Evolutionary conservation across 1,140 invertebrate genomes (phyloP), one percentile per base, ranked within the genome.

Genomic region (Drosophila parvula): DNA sequence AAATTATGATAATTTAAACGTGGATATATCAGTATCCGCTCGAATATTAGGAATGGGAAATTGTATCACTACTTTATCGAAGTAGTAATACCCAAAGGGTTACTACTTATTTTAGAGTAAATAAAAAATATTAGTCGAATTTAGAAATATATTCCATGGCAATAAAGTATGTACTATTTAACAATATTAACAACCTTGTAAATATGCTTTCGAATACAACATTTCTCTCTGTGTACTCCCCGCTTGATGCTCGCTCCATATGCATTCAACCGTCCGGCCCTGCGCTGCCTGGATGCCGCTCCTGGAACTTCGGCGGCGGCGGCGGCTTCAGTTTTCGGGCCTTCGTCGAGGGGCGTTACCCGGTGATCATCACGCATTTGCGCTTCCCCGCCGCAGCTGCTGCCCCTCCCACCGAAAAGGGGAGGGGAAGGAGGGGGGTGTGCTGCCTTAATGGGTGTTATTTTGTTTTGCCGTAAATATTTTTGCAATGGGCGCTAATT

Each of bases 291-390:
- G 9, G 12, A 12, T 36, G 14, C 14, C 51, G 60, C 61, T 63
- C 55, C 61, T 63, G 55, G 34, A 43, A 56, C 34, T 27, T 11
- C 51, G 14, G 14, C 58, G 18, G 45, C 57, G 44, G 59, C 47
- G 34, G 51, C 53, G 60, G 51, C 53, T 63, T 11, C 22, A 3
- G 32, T 70, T 80, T 77, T 77, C 60, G 79, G 78, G 74, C 41
- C 61, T 84, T 83, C 84, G 70, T 74, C 75, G 48, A 86, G 81
- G 88, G 88, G 88, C 88, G 89, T 90, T 90, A 81, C 89, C 89
- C 78, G 83, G 84, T 90, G 89, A 90, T 90, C 89, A 90, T 90
- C 89, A 90, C 89, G 89, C 89, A 90, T 90, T 90, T 90, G 84
- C 88, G 77, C 81, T 79, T 22, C 28, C 59, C 64, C 65, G 41